These are phyloP conservation scores for Dolichallabes microphthalmus DNA, from an alignment of 2,113 vertebrate genomes.

Conservation along the genomic window DNA sequence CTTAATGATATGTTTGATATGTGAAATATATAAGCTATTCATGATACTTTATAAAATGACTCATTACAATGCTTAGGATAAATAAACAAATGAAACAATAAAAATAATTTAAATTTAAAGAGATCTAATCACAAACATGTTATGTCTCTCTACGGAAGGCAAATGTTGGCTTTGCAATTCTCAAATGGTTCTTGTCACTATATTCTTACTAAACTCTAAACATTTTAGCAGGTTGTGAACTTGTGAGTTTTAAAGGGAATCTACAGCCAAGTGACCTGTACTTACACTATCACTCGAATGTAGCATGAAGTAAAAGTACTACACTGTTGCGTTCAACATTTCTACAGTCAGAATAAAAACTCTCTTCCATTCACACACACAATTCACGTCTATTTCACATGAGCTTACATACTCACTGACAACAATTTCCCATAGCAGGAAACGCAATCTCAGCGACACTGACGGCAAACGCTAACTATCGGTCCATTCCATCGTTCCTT, in stretches of 20 bases:
- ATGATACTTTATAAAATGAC: slow-evolving; percentile 7
- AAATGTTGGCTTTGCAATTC: slow-evolving; percentile 63
- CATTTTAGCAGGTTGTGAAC: slow-evolving; percentile 37
- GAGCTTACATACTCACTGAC: slow-evolving; percentile 53
- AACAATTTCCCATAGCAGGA: slow-evolving; percentile 40
- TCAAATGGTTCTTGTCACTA: slow-evolving; percentile 32
- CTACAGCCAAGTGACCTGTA: slow-evolving; percentile 15
- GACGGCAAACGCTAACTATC: slow-evolving; percentile 46
- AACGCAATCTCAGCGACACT: slow-evolving; percentile 52
- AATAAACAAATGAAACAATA: neutral
- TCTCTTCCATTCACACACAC: neutral
- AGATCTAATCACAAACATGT: slow-evolving; percentile 12
- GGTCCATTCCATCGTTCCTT: slow-evolving; percentile 36
- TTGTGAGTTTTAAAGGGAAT: slow-evolving; percentile 44
- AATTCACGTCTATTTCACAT: slow-evolving; percentile 27
- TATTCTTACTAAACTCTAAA: slow-evolving; percentile 28
- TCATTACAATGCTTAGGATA: slow-evolving; percentile 37
- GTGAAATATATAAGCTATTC: neutral
- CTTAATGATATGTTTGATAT: slow-evolving; percentile 29
- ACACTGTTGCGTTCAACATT: slow-evolving; percentile 11
- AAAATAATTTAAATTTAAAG: slow-evolving; percentile 5
- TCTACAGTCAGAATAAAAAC: neutral
- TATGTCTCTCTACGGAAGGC: slow-evolving; percentile 55
- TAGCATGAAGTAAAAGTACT: slow-evolving; percentile 23
- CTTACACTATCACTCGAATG: neutral